phyloP scores from a whole-genome alignment of 2,888 invertebrate species.

The Julus scanicus region DNA sequence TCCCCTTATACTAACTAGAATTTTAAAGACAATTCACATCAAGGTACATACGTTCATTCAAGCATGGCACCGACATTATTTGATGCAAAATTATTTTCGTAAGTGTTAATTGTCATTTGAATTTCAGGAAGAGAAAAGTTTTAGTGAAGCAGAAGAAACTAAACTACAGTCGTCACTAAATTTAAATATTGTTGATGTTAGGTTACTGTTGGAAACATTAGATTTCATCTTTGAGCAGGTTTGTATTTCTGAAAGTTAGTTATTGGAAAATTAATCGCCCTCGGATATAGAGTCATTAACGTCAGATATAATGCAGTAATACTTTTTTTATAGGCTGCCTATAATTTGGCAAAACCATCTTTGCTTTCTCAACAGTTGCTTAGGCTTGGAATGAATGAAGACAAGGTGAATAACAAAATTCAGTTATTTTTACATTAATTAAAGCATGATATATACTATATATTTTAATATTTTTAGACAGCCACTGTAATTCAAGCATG shows the following conservation, averaged over 20 bases:
- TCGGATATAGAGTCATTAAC: no score
- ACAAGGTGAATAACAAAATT: conserved; percentile 62
- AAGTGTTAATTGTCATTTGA: conserved; percentile 46
- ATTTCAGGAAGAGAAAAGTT: conserved; percentile 64
- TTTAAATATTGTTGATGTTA: conserved; percentile 63
- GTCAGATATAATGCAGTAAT: neutral
- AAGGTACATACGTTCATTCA: conserved; percentile 62
- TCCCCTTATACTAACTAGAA: conserved; percentile 65
- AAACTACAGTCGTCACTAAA: conserved; percentile 64
- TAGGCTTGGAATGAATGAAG: conserved; percentile 63
- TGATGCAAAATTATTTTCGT: conserved; percentile 1
- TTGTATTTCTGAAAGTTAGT: neutral
- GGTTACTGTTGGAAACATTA: conserved; percentile 64
- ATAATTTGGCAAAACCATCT: conserved; percentile 65
- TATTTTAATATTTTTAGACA: conserved; percentile 22
- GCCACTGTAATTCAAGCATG: conserved; percentile 64
- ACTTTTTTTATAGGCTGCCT: conserved; percentile 63
- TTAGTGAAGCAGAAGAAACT: conserved; percentile 65
- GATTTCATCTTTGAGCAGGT: conserved; percentile 66
- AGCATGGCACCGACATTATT: neutral
- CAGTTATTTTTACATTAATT: neutral
- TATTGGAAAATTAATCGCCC: neutral
- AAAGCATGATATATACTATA: neutral
- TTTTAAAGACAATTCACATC: conserved; percentile 65
- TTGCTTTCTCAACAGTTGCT: conserved; percentile 64